phyloP scores from a whole-genome alignment of 2,797 vertebrate genomes.

The Pangasius macronema region DNA sequence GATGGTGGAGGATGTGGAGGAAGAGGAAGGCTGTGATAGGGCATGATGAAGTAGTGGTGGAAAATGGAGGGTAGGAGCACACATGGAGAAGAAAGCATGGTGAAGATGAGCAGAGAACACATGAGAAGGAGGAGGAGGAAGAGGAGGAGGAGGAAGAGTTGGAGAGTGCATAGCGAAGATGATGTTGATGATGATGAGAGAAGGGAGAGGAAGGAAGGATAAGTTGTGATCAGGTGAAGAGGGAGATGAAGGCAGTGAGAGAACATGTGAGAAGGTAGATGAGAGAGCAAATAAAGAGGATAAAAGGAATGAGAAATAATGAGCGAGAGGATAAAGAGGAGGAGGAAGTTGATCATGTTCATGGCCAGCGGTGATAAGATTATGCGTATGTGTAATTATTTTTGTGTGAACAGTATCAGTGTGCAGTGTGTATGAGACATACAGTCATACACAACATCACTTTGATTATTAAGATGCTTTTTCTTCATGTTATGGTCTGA shows the following conservation, averaged over 20 bases:
- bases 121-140: too few species aligned
- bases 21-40: neutral
- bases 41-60: neutral
- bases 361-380: neutral
- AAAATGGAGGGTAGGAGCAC: neutral
- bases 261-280: neutral
- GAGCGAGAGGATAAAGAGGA: neutral
- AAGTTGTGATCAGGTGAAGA: neutral
- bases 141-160: neutral
- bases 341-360: neutral
- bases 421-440: neutral
- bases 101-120: neutral
- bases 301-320: neutral
- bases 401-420: neutral
- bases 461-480: slow-evolving; percentile 21
- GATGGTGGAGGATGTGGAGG: neutral
- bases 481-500: neutral
- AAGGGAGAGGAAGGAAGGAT: neutral
- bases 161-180: neutral
- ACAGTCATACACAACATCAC: neutral
- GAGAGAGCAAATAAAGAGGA: neutral
- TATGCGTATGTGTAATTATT: neutral
- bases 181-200: neutral
- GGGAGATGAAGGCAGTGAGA: neutral
- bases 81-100: neutral